Percentiles rank a stretch among this genome's conserved stretches.
Evolutionary conservation across 2,888 invertebrate species (phyloP).

Genomic region (Melitaea athalia): DNA sequence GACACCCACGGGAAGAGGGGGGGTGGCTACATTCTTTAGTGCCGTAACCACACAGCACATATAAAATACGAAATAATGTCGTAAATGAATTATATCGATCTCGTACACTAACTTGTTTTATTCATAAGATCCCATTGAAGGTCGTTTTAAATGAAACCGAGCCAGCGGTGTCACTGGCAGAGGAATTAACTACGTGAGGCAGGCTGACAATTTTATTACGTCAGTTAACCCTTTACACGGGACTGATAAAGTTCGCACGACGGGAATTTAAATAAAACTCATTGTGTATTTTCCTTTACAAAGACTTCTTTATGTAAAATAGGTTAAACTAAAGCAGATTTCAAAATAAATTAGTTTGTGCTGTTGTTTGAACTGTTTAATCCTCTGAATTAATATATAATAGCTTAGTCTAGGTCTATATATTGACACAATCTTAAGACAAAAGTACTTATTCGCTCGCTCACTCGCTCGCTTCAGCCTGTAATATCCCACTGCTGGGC

Average conservation of each 20-base stretch:
- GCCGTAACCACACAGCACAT: too few relatives aligned
- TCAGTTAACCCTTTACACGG: slow-evolving; percentile 18
- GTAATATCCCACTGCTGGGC: too few relatives aligned
- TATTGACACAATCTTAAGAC: too few relatives aligned
- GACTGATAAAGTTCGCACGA: slow-evolving; percentile 12
- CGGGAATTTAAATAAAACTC: slow-evolving; percentile 24
- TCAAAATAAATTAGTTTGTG: too few relatives aligned
- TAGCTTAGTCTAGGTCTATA: too few relatives aligned
- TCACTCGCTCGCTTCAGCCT: too few relatives aligned
- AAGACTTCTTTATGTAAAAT: neutral
- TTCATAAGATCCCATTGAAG: neutral
- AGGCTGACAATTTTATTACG: slow-evolving; percentile 5
- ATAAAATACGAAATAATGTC: too few relatives aligned
- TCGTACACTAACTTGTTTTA: neutral
- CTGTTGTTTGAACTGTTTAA: too few relatives aligned
- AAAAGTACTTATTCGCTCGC: too few relatives aligned
- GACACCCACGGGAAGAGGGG: too few relatives aligned
- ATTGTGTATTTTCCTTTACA: neutral
- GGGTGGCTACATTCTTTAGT: too few relatives aligned
- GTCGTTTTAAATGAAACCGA: neutral
- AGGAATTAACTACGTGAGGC: slow-evolving; percentile 5
- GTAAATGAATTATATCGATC: neutral
- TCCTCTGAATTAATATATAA: too few relatives aligned
- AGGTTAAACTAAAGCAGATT: neutral
- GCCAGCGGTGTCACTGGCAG: neutral